Base-by-base conservation (phyloP, 2,797 vertebrate genomes). In the Corythornis leucogaster region DNA sequence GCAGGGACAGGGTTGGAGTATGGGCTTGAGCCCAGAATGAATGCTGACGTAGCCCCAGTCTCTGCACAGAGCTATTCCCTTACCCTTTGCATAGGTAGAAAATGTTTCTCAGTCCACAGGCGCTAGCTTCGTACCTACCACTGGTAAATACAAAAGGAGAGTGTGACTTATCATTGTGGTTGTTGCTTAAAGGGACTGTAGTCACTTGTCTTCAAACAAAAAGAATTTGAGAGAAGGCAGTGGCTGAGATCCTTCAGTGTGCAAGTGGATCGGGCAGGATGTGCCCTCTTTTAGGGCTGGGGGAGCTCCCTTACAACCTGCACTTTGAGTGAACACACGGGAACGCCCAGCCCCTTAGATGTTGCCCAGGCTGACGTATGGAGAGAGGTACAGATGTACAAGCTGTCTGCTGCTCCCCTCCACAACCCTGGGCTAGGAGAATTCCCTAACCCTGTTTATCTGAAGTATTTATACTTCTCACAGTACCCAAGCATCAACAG, bases 141-240 rank as follows among this genome's bases (percentile, higher is more conserved):
- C 4, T 21, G 38, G 18, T 71, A 55, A 57, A 62, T 24, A 12
- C 5, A 19, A 85, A 71, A 61, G 6, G 11, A 43, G 7, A 81
- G 5, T 0, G 1, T 51, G 50, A 85, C 10, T 26, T 42, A 2
- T 12, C 0, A 0, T 12, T 28, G 9, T 45, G 42, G 28, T 45
- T 20, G 7, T 46, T 46, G 42, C 46, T 64, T 57, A 43, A 30
- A 58, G 58, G 33, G 50, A 12, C 24, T 31, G 30, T 12, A 77
- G 46, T 55, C 4, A 2, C 10, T 77, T 42, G 40, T 11, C 43
- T 70, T 89, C 45, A 25, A n/a, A 26, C 30, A 57, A 43, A 69
- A 40, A 33, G 6, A 28, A 33, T 18, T 13, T 12, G 42, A 4
- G 12, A 55, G 21, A 51, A 55, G 6, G 2, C 54, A 18, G 10